These are phyloP conservation scores for Chrysopa pallens DNA, from an alignment of 1,140 invertebrate species.

Conservation along the genomic window DNA sequence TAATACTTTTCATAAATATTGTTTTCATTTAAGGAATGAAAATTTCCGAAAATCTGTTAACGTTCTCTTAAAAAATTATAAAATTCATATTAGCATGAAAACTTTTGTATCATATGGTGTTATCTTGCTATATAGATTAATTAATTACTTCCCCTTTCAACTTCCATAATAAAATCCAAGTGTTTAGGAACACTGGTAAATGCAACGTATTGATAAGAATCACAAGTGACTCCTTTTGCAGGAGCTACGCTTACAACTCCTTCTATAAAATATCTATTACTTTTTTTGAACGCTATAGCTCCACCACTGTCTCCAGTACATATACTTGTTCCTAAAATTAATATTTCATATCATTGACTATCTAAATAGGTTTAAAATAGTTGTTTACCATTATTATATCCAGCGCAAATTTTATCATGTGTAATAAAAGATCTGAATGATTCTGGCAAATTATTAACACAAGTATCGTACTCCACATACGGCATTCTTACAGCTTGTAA, in stretches of 20 bases:
- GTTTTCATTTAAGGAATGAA: too few relatives aligned
- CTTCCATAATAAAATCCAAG: slow-evolving; percentile 14
- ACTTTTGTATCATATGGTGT: too few relatives aligned
- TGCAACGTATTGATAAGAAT: slow-evolving; percentile 11
- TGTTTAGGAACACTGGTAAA: slow-evolving; percentile 18
- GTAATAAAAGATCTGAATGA: slow-evolving; percentile 16
- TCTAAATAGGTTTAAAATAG: too few relatives aligned
- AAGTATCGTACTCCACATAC: slow-evolving; percentile 11
- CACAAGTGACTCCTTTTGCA: slow-evolving; percentile 9
- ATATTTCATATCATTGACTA: not conserved
- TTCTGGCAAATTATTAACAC: slow-evolving; percentile 8
- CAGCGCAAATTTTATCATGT: slow-evolving; percentile 21
- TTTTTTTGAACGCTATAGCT: slow-evolving; percentile 11
- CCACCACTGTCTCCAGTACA: slow-evolving; percentile 23
- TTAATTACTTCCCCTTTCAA: not conserved
- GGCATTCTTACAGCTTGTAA: slow-evolving; percentile 18
- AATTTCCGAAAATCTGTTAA: too few relatives aligned
- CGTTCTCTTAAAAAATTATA: too few relatives aligned
- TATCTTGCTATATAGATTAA: too few relatives aligned
- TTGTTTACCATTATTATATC: slow-evolving; percentile 2
- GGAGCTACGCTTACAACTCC: slow-evolving; percentile 20
- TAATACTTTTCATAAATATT: too few relatives aligned
- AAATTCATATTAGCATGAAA: too few relatives aligned
- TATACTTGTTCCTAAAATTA: slow-evolving; percentile 13
- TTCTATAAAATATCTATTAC: slow-evolving; percentile 15